Conservation (phyloP, 2,888 invertebrate species). For the Seira sanloemensis region DNA sequence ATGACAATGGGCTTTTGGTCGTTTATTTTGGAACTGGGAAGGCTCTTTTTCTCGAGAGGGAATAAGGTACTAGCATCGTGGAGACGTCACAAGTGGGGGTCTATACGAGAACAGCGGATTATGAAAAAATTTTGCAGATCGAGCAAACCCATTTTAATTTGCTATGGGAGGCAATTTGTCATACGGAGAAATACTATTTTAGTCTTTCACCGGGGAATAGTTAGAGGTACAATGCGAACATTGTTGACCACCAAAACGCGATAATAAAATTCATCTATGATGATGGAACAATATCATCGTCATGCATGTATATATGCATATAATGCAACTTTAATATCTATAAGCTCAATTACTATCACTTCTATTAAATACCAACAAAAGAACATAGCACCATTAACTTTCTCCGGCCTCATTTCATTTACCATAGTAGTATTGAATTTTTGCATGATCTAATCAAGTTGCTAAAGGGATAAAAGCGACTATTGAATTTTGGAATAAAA, state of each 20-base stretch:
- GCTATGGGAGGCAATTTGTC: slow-evolving; percentile 1
- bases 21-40: slow-evolving; percentile 15
- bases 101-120: not conserved
- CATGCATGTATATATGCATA: too few species aligned
- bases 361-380: too few species aligned
- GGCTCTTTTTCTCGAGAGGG: not conserved
- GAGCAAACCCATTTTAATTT: not conserved
- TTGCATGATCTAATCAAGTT: too few species aligned
- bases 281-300: too few species aligned
- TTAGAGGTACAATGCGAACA: slow-evolving; percentile 1
- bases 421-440: too few species aligned
- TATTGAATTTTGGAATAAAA: too few species aligned
- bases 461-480: too few species aligned
- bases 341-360: too few species aligned
- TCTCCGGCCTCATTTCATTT: too few species aligned
- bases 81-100: not conserved
- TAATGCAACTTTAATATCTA: too few species aligned
- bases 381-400: too few species aligned
- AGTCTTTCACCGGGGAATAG: not conserved
- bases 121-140: slow-evolving; percentile 15
- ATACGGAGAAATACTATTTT: not conserved
- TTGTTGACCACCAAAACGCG: not conserved
- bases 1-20: not conserved
- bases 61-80: not conserved
- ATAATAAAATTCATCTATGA: too few species aligned